These are phyloP conservation scores for Rhagophthalmus giganteus DNA, from an alignment of 2,888 invertebrate genomes.

Conservation along the genomic window DNA sequence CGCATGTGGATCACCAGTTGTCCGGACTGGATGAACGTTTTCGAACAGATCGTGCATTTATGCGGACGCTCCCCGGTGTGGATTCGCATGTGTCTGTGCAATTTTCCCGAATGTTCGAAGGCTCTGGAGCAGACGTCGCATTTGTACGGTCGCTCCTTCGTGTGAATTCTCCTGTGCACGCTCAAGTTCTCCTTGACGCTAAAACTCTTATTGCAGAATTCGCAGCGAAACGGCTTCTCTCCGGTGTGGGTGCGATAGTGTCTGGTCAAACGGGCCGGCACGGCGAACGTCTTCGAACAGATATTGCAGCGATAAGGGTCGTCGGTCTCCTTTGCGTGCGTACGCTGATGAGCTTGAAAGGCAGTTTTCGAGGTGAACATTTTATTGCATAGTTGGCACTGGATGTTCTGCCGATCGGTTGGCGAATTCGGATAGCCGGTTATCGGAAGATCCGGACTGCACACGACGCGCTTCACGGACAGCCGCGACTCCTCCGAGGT, in stretches of 20 bases:
- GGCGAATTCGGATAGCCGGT: slow-evolving; percentile 46
- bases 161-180: slow-evolving; percentile 87
- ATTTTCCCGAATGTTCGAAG: slow-evolving; percentile 88
- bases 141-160: slow-evolving; percentile 88
- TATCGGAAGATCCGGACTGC: slow-evolving; percentile 63
- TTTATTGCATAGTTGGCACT: slow-evolving; percentile 56
- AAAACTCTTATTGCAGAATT: slow-evolving; percentile 90
- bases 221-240: slow-evolving; percentile 86
- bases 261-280: slow-evolving; percentile 81
- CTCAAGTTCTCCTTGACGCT: slow-evolving; percentile 91
- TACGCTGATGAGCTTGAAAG: slow-evolving; percentile 48
- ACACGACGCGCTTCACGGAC: slow-evolving; percentile 60
- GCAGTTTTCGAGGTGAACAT: slow-evolving; percentile 51
- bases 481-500: slow-evolving; percentile 45
- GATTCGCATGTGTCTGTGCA: slow-evolving; percentile 88
- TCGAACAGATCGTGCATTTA: slow-evolving; percentile 83
- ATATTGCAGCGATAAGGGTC: slow-evolving; percentile 89
- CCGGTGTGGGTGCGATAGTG: slow-evolving; percentile 91
- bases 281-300: slow-evolving; percentile 88
- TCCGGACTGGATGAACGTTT: slow-evolving; percentile 89
- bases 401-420: slow-evolving; percentile 33
- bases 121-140: slow-evolving; percentile 87
- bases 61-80: slow-evolving; percentile 90
- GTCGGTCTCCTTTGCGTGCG: slow-evolving; percentile 51
- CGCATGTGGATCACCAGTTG: slow-evolving; percentile 89